Evolutionary conservation across 2,797 vertebrate genomes (phyloP), one percentile per base, ranked within the genome.

Genomic region (Melanotaenia maccullochi): DNA sequence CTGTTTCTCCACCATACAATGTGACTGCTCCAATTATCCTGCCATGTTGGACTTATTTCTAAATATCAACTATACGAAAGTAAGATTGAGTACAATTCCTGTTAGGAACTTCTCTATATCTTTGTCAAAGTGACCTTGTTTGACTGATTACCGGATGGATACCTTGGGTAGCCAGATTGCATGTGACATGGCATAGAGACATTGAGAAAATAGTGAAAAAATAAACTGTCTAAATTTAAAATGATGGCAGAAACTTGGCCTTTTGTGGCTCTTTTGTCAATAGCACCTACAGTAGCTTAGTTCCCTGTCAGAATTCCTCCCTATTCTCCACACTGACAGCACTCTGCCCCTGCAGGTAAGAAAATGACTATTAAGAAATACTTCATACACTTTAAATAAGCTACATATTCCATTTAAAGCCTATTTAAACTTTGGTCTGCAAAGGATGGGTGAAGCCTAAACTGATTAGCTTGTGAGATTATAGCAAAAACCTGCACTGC

Each of bases 391-490:
- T 28, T 54, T 0, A 8, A 30, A 13, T 2, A 16, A 55, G 12
- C 12, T 4, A 11, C 9, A 30, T 16, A 3, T 30, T 12, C 20
- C 7, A 47, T 28, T 28, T 54, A 65, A 78, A 79, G 54, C 78
- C 13, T n/a, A 76, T 52, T 54, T 75, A 73, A 85, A 88, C 74
- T 81, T 78, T 71, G 65, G 85, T 67, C 76, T 65, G 40, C 59
- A 71, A 81, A 72, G 85, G 56, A 77, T 81, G 73, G 84, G 71
- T 75, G 71, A 78, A 71, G 82, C 73, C 71, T 84, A 88, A 90
- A 89, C 83, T 93, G 89, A 92, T 91, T 89, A 86, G 80, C 75
- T 89, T 82, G 85, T 88, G 79, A 80, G 85, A 82, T 81, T 66
- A 90, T 89, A 90, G 85, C 81, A 76, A 82, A 85, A 84, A 83